Percentiles rank a stretch among this genome's conserved stretches.
Evolutionary conservation across 2,113 vertebrate genomes (phyloP).

Genomic region (Synodontis membranacea): DNA sequence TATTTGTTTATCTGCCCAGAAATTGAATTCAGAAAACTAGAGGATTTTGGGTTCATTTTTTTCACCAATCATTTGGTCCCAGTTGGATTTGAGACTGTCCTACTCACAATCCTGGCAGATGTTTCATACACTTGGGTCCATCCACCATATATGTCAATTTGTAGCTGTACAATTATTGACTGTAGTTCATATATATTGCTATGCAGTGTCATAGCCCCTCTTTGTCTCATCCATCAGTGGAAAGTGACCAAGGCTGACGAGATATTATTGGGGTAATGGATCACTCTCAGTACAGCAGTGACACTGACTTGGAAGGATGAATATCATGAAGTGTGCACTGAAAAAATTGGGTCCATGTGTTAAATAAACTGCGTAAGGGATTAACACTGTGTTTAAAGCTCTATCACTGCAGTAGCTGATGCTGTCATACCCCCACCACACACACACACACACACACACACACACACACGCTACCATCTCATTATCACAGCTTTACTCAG

Average conservation of each 20-base stretch:
- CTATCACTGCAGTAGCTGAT: background rate
- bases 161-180: background rate
- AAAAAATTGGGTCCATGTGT: background rate
- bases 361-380: background rate
- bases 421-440: background rate
- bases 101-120: background rate
- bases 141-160: constrained; percentile 6
- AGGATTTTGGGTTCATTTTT: background rate
- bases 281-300: background rate
- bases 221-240: background rate
- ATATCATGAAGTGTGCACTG: background rate
- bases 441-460: background rate
- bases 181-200: background rate
- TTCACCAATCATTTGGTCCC: background rate
- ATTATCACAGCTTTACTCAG: background rate
- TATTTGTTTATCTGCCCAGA: constrained; percentile 16
- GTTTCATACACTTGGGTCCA: constrained; percentile 12
- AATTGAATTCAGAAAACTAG: constrained; percentile 22
- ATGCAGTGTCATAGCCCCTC: background rate
- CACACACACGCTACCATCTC: background rate
- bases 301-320: background rate
- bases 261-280: constrained; percentile 1
- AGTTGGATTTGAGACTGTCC: background rate
- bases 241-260: background rate
- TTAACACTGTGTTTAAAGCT: background rate